These are phyloP conservation scores for Gymnogyps californianus DNA, from an alignment of 2,113 vertebrate genomes.

Conservation along the genomic window DNA sequence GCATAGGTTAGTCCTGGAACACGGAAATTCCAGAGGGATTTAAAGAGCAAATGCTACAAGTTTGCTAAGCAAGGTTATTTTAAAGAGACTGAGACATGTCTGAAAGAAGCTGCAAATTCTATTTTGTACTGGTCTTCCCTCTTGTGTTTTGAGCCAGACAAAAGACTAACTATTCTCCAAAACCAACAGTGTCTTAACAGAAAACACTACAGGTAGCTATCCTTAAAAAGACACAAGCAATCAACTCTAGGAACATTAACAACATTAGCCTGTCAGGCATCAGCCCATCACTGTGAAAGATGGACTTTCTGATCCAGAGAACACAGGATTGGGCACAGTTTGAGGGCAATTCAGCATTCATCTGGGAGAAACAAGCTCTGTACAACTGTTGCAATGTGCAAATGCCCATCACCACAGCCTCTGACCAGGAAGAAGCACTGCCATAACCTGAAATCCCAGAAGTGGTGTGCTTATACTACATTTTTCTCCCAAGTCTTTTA, in stretches of 20 bases:
- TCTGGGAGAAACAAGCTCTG: not conserved
- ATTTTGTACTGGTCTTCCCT: not conserved
- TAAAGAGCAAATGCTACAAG: not conserved
- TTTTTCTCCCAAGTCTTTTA: not conserved
- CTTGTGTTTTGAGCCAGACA: not conserved
- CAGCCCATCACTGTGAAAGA: not conserved
- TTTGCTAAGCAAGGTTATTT: not conserved
- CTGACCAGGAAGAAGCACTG: not conserved
- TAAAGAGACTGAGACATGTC: not conserved
- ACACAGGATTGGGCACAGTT: not conserved
- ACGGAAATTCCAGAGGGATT: not conserved
- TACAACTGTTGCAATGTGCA: not conserved
- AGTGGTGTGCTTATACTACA: not conserved
- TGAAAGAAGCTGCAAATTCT: not conserved
- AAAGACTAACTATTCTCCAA: not conserved
- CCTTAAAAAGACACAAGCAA: not conserved
- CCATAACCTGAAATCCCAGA: not conserved
- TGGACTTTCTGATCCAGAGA: not conserved
- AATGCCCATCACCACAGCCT: not conserved
- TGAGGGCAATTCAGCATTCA: not conserved
- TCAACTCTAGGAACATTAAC: not conserved
- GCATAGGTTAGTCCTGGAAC: not conserved
- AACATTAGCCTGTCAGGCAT: not conserved
- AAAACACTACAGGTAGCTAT: not conserved
- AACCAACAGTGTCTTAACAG: not conserved